phyloP scores from a whole-genome alignment of 2,888 invertebrate genomes.

The Cepaea hortensis region DNA sequence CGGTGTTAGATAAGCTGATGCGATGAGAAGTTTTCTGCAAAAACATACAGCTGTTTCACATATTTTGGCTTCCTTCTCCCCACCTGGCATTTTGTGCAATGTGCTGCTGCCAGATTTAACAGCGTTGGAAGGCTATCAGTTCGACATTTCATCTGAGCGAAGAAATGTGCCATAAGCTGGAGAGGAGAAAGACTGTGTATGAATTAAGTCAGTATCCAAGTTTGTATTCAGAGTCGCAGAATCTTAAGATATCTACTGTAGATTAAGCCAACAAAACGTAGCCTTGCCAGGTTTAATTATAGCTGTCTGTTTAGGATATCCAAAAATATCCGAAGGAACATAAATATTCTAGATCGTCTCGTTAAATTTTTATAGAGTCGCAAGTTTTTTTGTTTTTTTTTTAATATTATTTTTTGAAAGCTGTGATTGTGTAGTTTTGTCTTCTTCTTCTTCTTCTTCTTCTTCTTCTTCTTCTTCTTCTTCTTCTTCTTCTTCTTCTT shows the following conservation, averaged over 20 bases:
- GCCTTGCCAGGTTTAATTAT: slow-evolving; percentile 18
- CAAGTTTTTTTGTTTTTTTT: too few species aligned
- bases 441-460: too few species aligned
- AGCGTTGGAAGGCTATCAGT: not conserved
- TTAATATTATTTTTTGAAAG: too few species aligned
- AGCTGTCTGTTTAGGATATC: not conserved
- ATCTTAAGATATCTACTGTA: slow-evolving; percentile 1
- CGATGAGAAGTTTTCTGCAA: too few species aligned
- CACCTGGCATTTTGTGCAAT: not conserved
- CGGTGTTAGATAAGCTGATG: too few species aligned
- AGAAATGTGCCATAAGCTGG: not conserved
- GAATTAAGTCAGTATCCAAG: slow-evolving; percentile 26
- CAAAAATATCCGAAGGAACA: not conserved
- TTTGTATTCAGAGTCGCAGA: not conserved
- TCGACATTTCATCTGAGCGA: not conserved
- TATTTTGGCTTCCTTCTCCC: not conserved
- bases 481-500: too few species aligned
- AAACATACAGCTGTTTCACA: not conserved
- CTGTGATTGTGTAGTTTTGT: not conserved
- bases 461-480: too few species aligned
- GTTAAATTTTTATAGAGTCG: not conserved
- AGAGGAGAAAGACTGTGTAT: not conserved
- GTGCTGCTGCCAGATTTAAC: slow-evolving; percentile 9
- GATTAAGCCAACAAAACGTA: slow-evolving; percentile 21
- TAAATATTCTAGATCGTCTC: not conserved